These are phyloP conservation scores for Cetonia aurata DNA, from an alignment of 2,888 invertebrate genomes.

Conservation along the genomic window DNA sequence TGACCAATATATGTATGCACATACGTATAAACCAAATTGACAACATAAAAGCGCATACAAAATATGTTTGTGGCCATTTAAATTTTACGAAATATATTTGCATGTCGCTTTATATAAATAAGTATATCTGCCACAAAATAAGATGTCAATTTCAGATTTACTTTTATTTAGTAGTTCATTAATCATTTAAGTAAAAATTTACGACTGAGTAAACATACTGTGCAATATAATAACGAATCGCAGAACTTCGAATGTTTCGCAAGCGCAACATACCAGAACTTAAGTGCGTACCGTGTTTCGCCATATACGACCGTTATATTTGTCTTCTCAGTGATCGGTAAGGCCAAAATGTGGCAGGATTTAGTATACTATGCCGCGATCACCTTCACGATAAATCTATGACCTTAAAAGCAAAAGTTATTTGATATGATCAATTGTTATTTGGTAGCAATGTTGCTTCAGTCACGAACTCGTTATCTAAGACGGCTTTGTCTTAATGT, in stretches of 20 bases:
- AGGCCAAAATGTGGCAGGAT: constrained; percentile 28
- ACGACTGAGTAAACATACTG: neutral
- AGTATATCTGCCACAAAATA: neutral
- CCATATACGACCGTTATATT: constrained; percentile 34
- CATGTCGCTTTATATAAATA: no score
- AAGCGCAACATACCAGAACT: constrained; percentile 11
- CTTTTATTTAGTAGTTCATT: no score
- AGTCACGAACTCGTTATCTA: constrained; percentile 47
- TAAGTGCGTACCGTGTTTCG: neutral
- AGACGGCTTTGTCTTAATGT: constrained; percentile 43
- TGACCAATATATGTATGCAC: neutral
- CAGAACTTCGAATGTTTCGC: constrained; percentile 22
- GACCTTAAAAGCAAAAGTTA: constrained; percentile 48
- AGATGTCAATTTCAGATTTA: neutral
- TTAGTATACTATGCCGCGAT: constrained; percentile 38
- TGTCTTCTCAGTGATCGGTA: constrained; percentile 36
- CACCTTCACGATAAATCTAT: constrained; percentile 44
- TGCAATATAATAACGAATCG: constrained; percentile 24
- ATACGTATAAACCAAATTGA: no score
- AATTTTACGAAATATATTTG: no score
- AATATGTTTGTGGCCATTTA: no score
- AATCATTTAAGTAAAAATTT: no score
- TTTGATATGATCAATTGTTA: constrained; percentile 48
- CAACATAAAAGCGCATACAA: no score
- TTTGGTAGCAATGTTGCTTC: constrained; percentile 48